Conservation (phyloP, 1,140 invertebrate genomes). For the Capitella teleta region DNA sequence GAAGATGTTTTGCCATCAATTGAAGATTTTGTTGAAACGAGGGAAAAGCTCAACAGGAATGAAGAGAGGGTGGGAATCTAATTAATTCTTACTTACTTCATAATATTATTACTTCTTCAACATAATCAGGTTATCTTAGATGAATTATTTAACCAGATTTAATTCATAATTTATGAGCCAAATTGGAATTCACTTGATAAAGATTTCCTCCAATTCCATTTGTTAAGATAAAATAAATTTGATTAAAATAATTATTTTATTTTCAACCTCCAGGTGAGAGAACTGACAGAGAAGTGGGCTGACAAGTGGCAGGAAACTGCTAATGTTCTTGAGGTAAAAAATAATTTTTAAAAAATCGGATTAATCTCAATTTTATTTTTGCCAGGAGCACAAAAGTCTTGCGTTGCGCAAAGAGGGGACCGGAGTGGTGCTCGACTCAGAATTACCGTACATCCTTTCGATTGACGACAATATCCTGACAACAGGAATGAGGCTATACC, state of each 20-base stretch:
- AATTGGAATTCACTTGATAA: no score
- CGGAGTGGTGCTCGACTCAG: constrained; percentile 12
- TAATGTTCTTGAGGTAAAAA: constrained; percentile 4
- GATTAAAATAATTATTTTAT: not conserved
- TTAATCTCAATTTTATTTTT: not conserved
- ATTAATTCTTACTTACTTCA: not conserved
- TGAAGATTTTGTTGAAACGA: constrained; percentile 6
- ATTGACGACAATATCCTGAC: constrained; percentile 13
- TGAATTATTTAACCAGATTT: no score
- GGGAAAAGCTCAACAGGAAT: constrained; percentile 11
- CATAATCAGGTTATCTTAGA: no score
- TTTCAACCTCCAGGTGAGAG: constrained; percentile 2
- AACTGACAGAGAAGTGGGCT: constrained; percentile 9
- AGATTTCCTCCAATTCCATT: no score
- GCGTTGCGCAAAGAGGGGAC: constrained; percentile 10
- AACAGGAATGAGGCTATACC: constrained; percentile 13
- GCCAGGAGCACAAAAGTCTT: constrained; percentile 11
- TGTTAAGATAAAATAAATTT: no score
- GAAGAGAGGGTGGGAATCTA: constrained; percentile 10
- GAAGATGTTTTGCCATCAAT: not conserved
- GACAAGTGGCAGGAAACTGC: constrained; percentile 10
- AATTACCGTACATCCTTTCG: constrained; percentile 9
- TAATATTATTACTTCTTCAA: no score
- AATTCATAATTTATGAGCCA: no score
- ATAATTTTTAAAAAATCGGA: not conserved